phyloP scores from a whole-genome alignment of 2,113 vertebrate genomes.

The Mesembrinibis cayennensis region DNA sequence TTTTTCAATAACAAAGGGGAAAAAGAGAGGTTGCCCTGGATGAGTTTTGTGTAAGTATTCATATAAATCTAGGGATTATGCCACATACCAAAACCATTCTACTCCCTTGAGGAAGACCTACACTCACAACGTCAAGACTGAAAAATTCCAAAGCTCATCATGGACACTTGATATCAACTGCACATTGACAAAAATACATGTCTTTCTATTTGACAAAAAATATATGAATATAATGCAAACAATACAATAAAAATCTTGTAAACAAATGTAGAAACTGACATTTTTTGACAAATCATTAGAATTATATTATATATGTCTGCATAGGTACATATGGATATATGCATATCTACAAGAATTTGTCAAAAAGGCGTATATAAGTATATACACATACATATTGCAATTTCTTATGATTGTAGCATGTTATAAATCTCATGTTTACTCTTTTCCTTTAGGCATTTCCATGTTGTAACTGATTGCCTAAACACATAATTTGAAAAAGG shows the following conservation, averaged over 20 bases:
- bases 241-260: background rate
- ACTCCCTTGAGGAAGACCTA: background rate
- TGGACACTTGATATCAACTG: background rate
- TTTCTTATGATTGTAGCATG: background rate
- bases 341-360: background rate
- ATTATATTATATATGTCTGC: background rate
- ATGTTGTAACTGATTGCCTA: background rate
- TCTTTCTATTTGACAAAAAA: background rate
- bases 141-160: background rate
- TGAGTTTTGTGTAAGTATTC: background rate
- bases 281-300: background rate
- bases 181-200: background rate
- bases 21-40: background rate
- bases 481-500: background rate
- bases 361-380: background rate
- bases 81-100: background rate
- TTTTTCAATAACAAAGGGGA: background rate
- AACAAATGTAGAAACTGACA: background rate
- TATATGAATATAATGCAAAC: background rate
- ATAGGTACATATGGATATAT: rapidly evolving
- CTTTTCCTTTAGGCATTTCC: background rate
- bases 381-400: background rate
- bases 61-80: background rate
- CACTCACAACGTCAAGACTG: background rate
- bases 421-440: background rate